Base-by-base conservation (phyloP, 2,888 invertebrate genomes). In the Drosophila anomalipes region DNA sequence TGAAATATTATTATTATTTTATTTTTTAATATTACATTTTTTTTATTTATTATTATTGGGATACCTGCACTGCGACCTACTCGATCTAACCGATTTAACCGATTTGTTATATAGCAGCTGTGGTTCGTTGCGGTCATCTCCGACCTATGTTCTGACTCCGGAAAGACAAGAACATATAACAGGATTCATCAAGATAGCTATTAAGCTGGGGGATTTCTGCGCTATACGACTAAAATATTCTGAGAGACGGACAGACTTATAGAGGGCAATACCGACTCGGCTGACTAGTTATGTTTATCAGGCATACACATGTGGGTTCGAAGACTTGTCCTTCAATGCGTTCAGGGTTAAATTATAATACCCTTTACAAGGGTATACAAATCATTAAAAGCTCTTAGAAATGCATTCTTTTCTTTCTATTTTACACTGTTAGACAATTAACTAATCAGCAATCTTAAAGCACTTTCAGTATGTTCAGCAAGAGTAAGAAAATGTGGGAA, bases 321-420 rank as follows among this genome's bases (percentile, higher is more conserved):
- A 2, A 22, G 14, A 44, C 1, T 3, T 39, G 9, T 19, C 19
- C 9, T 39, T 39, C 19, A 9, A 39, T 39, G 39, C 39, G 3
- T 19, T 9, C 39, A 19, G 19, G 9, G 19, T 0, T 19, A 47
- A 4, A 16, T 9, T 9, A 47, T 47, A 26, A 26, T 16, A 16
- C 3, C 19, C 2, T 19, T 37, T n/a, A 4, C 4, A 10, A 41
- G 10, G 14, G 47, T 2, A 16, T 26, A 26, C 1, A 16, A 4
- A 22, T 16, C 22, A 47, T 22, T 47, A 22, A 22, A 22, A 47
- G 7, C 26, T 47, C 16, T 47, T 26, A 26, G 9, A 26, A 16
- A 47, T 9, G 0, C 0, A 26, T 26, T 16, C 0, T 0, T 9
- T 1, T 16, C 4, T 47, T 2, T 47, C 7, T 5, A 28, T 19